phyloP scores from a whole-genome alignment of 2,797 vertebrate genomes.

The Sebastes hubbsi region DNA sequence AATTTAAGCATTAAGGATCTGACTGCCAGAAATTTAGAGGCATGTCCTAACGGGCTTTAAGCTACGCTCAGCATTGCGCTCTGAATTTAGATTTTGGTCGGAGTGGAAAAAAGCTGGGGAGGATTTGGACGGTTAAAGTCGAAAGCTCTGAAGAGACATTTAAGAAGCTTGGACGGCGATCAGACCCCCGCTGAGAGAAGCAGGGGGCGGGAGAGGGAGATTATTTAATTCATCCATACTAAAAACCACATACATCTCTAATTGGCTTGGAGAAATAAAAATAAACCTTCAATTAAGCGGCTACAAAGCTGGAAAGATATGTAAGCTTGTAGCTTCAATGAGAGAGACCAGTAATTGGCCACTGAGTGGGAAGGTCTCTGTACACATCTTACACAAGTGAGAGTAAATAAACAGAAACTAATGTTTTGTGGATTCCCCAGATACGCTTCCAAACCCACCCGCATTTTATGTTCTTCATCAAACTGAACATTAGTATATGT shows the following conservation, averaged over 20 bases:
- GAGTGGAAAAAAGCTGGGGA: neutral
- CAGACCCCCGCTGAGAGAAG: slow-evolving; percentile 7
- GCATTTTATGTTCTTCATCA: no score
- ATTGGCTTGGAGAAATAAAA: neutral
- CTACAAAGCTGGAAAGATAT: neutral
- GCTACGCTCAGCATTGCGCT: no score
- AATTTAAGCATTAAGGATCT: no score
- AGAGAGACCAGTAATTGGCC: neutral
- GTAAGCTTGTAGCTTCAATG: neutral
- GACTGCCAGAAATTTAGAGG: no score
- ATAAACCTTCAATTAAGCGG: neutral
- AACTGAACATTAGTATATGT: no score
- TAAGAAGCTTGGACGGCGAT: slow-evolving; percentile 21
- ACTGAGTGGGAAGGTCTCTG: no score
- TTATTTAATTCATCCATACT: neutral
- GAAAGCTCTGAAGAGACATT: neutral
- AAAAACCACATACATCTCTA: neutral
- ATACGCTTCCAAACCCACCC: no score
- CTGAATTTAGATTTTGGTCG: no score
- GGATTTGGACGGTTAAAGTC: slow-evolving; percentile 7
- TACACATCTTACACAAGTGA: no score
- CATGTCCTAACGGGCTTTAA: no score
- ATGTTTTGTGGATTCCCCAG: no score
- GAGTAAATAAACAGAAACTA: no score
- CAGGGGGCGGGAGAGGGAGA: neutral